Evolutionary conservation across 2,888 invertebrate species (phyloP).

Genomic region (Teleiodes luculella): DNA sequence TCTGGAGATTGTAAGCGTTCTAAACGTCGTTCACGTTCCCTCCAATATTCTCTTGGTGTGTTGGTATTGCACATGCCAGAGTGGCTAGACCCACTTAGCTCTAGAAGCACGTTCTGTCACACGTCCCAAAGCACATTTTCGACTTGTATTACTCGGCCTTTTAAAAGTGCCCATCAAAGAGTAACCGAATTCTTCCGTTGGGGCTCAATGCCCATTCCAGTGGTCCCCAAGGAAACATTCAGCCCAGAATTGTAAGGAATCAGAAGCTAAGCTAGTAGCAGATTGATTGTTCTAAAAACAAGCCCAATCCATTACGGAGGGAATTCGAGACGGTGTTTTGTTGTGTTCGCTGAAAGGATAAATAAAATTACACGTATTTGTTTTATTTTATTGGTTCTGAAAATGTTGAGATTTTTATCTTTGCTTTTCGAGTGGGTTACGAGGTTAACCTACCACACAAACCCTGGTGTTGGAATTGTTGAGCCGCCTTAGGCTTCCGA

Average conservation of each 20-base stretch:
- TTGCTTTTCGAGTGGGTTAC: too few species aligned
- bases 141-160: constrained; percentile 17
- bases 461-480: too few species aligned
- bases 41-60: constrained; percentile 6
- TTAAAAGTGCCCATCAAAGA: constrained; percentile 23
- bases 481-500: too few species aligned
- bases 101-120: constrained; percentile 12
- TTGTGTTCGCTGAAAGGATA: too few species aligned
- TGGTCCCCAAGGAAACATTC: constrained; percentile 24
- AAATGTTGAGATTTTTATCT: too few species aligned
- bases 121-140: constrained; percentile 15
- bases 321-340: background rate
- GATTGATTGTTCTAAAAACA: constrained; percentile 27
- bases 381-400: background rate
- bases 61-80: background rate
- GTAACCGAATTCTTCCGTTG: constrained; percentile 16
- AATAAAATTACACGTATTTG: too few species aligned
- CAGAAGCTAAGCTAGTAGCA: constrained; percentile 22
- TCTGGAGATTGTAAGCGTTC: background rate
- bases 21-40: constrained; percentile 2
- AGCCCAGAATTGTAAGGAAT: constrained; percentile 24
- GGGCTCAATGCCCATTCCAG: constrained; percentile 19
- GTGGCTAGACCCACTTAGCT: constrained; percentile 13
- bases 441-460: too few species aligned
- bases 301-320: constrained; percentile 13